These are phyloP conservation scores for Catotricha subobsoleta DNA, from an alignment of 2,888 invertebrate genomes.

Conservation along the genomic window DNA sequence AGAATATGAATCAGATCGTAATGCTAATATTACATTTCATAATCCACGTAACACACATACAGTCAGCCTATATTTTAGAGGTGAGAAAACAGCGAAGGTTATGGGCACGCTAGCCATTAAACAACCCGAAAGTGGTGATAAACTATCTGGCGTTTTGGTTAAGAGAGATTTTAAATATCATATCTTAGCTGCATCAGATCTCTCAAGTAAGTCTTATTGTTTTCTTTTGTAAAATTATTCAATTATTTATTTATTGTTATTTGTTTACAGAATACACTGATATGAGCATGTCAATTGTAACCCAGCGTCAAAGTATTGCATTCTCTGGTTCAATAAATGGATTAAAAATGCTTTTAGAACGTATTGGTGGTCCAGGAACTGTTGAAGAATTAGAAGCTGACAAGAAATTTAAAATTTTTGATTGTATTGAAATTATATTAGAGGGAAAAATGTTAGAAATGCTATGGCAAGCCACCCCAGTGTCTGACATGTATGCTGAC, in stretches of 20 bases:
- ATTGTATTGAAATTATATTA: constrained; percentile 60
- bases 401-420: constrained; percentile 61
- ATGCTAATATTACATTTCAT: constrained; percentile 70
- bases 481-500: constrained; percentile 97
- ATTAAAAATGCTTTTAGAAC: constrained; percentile 55
- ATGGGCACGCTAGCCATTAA: constrained; percentile 84
- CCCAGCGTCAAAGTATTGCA: constrained; percentile 79
- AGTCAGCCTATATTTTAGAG: constrained; percentile 83
- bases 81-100: constrained; percentile 96
- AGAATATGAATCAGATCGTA: constrained; percentile 77
- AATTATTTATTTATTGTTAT: constrained; percentile 2
- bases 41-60: constrained; percentile 92
- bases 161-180: constrained; percentile 98
- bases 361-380: constrained; percentile 50
- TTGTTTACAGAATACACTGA: constrained; percentile 73
- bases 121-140: constrained; percentile 56
- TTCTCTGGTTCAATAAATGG: constrained; percentile 60
- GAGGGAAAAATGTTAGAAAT: constrained; percentile 69
- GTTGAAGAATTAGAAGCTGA: constrained; percentile 51
- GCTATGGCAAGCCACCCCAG: constrained; percentile 90
- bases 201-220: constrained; percentile 65
- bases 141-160: constrained; percentile 81
- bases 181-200: constrained; percentile 74
- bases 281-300: constrained; percentile 80
- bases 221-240: neutral